These are phyloP conservation scores for Ictidomys tridecemlineatus DNA, from an alignment of 2,113 vertebrate genomes.

Conservation along the genomic window DNA sequence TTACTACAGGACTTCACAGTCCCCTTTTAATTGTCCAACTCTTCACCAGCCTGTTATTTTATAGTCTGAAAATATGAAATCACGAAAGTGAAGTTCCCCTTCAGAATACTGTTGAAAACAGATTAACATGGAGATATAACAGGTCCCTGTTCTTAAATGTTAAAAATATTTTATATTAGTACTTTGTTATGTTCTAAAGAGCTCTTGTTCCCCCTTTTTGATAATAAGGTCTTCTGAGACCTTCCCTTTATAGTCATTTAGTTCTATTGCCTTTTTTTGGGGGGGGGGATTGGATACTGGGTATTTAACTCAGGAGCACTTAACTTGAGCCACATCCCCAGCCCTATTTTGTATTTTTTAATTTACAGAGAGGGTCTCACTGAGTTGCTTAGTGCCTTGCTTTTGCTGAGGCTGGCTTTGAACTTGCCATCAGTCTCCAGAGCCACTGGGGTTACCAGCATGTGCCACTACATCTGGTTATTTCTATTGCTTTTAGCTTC, in stretches of 20 bases:
- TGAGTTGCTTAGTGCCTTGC: no score
- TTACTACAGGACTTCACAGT: not conserved
- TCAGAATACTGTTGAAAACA: not conserved
- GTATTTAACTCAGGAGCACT: no score
- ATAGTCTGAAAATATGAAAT: conserved; percentile 3
- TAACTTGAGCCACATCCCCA: no score
- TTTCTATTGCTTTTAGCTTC: conserved; percentile 86
- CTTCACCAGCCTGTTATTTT: not conserved
- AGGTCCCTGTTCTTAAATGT: not conserved
- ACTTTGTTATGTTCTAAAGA: conserved; percentile 63
- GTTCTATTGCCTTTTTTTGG: no score
- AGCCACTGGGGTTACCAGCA: no score
- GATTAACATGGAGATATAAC: not conserved
- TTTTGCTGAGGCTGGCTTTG: no score
- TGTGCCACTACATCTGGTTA: no score
- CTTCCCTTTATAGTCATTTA: no score
- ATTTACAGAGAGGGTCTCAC: no score
- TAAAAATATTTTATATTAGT: not conserved
- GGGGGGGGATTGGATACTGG: no score
- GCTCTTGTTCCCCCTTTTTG: conserved; percentile 70
- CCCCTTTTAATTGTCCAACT: not conserved
- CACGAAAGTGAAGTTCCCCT: not conserved
- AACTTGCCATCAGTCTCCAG: no score
- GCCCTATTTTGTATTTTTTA: no score
- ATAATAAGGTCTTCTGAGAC: conserved; percentile 85